phyloP scores from a whole-genome alignment of 2,113 vertebrate genomes.

The Pseudonaja textilis region DNA sequence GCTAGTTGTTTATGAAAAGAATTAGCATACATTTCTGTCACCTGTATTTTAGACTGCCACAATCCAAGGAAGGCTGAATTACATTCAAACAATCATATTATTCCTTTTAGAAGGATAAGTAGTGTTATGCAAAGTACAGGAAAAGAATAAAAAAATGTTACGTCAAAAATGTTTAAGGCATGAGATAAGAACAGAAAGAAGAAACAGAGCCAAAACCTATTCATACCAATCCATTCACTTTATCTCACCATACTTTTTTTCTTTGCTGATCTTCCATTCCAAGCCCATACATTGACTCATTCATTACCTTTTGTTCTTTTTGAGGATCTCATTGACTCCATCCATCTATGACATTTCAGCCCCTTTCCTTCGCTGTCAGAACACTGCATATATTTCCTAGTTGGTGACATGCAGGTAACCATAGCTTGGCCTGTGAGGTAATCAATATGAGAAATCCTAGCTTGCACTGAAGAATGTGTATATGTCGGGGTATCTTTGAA shows the following conservation, averaged over 20 bases:
- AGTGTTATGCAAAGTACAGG: background rate
- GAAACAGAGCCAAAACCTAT: background rate
- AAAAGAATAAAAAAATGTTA: background rate
- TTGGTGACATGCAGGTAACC: background rate
- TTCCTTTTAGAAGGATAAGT: background rate
- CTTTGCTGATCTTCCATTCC: background rate
- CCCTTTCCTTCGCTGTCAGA: background rate
- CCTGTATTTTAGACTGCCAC: background rate
- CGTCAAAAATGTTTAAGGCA: background rate
- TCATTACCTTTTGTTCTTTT: background rate
- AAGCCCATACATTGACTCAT: background rate
- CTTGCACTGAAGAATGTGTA: background rate
- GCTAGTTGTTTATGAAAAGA: background rate
- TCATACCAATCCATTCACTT: background rate
- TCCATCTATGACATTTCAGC: background rate
- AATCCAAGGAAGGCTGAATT: background rate
- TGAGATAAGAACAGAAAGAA: background rate
- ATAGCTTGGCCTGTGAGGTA: background rate
- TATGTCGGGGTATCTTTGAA: background rate
- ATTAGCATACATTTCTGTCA: background rate
- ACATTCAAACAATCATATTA: background rate
- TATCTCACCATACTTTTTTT: background rate
- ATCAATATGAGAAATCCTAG: background rate
- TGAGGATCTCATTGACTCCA: background rate
- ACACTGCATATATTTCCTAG: background rate